Percentiles rank a stretch among this genome's conserved stretches.
phyloP scores from a whole-genome alignment of 1,140 invertebrate species.

The Halyomorpha halys region DNA sequence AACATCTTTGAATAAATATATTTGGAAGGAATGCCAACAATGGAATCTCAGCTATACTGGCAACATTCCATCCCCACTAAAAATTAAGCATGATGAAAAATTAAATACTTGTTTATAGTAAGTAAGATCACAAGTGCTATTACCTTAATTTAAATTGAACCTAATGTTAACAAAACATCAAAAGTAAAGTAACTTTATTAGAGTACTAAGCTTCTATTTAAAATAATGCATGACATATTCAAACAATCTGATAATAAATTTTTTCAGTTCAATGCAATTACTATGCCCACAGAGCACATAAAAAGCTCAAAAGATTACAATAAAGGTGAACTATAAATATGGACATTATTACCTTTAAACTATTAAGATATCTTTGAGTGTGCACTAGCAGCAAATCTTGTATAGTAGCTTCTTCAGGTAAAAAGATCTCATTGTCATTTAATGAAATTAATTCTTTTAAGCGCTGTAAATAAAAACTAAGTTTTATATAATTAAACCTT shows the following conservation, averaged over 20 bases:
- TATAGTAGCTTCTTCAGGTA: conserved; percentile 56
- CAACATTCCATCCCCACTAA: conserved; percentile 67
- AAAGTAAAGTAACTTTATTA: not conserved
- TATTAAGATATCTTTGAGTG: conserved; percentile 57
- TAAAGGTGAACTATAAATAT: no score
- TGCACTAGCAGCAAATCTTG: conserved; percentile 62
- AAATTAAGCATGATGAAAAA: conserved; percentile 31
- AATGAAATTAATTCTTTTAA: conserved; percentile 45
- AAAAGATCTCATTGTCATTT: conserved; percentile 42
- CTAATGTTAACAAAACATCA: not conserved
- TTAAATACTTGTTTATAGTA: not conserved
- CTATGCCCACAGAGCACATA: no score
- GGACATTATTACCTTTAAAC: conserved; percentile 44
- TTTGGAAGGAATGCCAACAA: conserved; percentile 64
- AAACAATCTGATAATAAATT: conserved; percentile 21
- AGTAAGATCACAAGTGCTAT: no score
- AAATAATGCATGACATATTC: not conserved
- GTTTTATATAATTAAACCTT: no score
- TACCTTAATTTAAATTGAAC: no score
- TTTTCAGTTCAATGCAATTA: no score
- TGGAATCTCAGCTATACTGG: conserved; percentile 66
- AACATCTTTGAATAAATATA: conserved; percentile 59
- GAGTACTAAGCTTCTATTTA: not conserved
- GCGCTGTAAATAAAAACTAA: conserved; percentile 40
- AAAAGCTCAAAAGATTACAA: no score